These are phyloP conservation scores for Miltochrista miniata DNA, from an alignment of 2,888 invertebrate species.

Conservation along the genomic window DNA sequence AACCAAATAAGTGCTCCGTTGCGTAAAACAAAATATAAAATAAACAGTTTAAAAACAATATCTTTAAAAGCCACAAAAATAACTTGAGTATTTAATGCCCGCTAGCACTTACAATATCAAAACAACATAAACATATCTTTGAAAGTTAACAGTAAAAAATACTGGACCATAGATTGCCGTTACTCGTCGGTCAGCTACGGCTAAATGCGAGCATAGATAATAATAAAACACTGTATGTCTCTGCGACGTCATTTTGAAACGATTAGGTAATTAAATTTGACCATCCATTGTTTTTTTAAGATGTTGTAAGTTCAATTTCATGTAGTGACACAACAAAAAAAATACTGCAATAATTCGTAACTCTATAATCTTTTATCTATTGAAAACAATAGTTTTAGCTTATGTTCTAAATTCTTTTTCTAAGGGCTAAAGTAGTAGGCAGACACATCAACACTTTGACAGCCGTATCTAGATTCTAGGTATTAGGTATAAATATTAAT, in stretches of 20 bases:
- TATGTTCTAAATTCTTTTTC: too few relatives aligned
- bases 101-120: constrained; percentile 37
- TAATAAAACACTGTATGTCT: constrained; percentile 32
- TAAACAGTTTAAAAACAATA: constrained; percentile 1
- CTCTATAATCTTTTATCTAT: too few relatives aligned
- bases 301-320: too few relatives aligned
- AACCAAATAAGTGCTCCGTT: not conserved
- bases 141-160: constrained; percentile 67
- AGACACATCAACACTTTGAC: too few relatives aligned
- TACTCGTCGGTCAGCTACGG: constrained; percentile 43
- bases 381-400: too few relatives aligned
- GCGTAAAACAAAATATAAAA: not conserved
- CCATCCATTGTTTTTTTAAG: too few relatives aligned
- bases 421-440: too few relatives aligned
- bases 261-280: constrained; percentile 61
- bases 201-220: constrained; percentile 36
- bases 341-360: too few relatives aligned
- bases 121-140: constrained; percentile 49
- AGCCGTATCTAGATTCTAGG: too few relatives aligned
- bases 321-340: too few relatives aligned
- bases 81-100: constrained; percentile 14
- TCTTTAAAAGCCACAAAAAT: constrained; percentile 10
- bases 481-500: too few relatives aligned
- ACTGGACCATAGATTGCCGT: constrained; percentile 58
- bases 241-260: constrained; percentile 32